Percentiles rank a stretch among this genome's conserved stretches.
phyloP scores from a whole-genome alignment of 2,797 vertebrate genomes.

The Apodemus agrarius region DNA sequence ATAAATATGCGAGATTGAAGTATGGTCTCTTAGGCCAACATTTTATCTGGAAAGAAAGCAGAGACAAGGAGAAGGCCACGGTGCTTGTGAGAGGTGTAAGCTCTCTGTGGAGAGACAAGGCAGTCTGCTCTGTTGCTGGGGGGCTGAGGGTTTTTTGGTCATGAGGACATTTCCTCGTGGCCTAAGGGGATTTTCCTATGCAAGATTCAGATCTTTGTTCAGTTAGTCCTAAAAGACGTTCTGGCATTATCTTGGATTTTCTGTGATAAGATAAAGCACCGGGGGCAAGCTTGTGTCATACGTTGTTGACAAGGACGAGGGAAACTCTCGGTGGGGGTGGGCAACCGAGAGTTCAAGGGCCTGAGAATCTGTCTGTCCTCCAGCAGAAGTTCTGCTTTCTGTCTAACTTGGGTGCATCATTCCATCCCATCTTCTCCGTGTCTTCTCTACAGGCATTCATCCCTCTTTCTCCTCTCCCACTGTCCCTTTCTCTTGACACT shows the following conservation, averaged over 20 bases:
- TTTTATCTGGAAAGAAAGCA: neutral
- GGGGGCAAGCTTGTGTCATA: neutral
- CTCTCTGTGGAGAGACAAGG: neutral
- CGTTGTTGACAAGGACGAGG: neutral
- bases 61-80: neutral
- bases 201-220: neutral
- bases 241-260: neutral
- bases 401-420: neutral
- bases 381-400: neutral
- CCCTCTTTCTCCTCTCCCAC: too few relatives aligned
- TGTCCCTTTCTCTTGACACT: neutral
- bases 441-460: neutral
- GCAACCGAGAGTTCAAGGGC: neutral
- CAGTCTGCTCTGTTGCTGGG: neutral
- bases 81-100: too few relatives aligned
- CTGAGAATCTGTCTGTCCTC: neutral
- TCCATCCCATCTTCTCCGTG: neutral
- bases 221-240: neutral
- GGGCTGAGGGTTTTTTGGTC: neutral
- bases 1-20: neutral
- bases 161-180: neutral
- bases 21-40: too few relatives aligned
- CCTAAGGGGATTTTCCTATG: neutral
- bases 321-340: neutral
- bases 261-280: neutral